Base-by-base conservation (phyloP, 2,888 invertebrate genomes). In the Incurvaria masculella region DNA sequence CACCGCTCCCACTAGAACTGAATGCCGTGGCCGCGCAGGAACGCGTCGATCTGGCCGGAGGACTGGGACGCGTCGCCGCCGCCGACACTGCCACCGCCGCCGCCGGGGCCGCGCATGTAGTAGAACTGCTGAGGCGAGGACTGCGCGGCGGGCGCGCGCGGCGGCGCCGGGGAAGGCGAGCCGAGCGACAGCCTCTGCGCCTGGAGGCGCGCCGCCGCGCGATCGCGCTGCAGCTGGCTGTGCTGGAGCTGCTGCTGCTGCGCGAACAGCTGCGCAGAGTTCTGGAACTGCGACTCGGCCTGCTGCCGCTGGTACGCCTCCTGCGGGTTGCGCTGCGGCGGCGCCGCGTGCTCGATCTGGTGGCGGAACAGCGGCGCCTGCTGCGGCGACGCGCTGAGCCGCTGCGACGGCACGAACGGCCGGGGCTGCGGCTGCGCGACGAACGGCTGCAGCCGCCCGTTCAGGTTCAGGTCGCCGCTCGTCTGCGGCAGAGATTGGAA, bases 31-130 rank as follows among this genome's bases (percentile, higher is more conserved):
- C 87, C 88, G 66, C 89, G 81, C 52, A 91, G 81, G 72, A 90
- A 91, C 49, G 89, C 87, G 64, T 90, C 90, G 59, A 91, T 89
- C 64, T 89, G 90, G 5, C 89, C 88, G 38, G 82, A 76, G 41
- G 86, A 83, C 26, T 62, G 59, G 18, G 19, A 4, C 33, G 8
- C 33, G 8, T n/a, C 33, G 33, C 33, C 23, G 23, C 4, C 23
- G 23, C 23, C 23, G n/a, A n/a, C n/a, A 0, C 65, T 61, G 16
- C 14, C n/a, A 11, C 20, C 45, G 49, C 84, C 74, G 1, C 65
- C 75, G 18, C 56, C 54, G 45, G 74, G 70, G 1, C 82, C 83
- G 26, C 83, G 81, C 26, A 83, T 75, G 64, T 82, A 85, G 65
- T 84, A 85, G 66, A 80, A 82, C 59, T 82, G 81, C 38, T 75